Conservation (phyloP, 1,140 invertebrate genomes). For the Melanaphis sacchari region DNA sequence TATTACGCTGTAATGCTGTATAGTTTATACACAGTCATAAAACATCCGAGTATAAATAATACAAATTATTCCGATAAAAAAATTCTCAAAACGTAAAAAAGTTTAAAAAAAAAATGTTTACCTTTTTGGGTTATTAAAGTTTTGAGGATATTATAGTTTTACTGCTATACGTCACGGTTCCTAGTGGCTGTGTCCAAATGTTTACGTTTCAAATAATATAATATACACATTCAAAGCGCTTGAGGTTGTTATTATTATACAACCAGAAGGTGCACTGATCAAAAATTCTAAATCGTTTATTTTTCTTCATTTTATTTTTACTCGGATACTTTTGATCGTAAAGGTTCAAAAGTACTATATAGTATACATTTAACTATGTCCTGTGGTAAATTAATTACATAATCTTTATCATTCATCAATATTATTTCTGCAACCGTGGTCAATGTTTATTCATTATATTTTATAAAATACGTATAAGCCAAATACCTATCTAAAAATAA, state of each 20-base stretch:
- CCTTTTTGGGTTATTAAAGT: neutral
- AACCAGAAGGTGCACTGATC: neutral
- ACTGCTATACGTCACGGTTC: neutral
- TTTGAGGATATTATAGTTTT: conserved; percentile 15
- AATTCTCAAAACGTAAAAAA: neutral
- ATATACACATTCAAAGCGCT: neutral
- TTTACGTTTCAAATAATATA: conserved; percentile 18
- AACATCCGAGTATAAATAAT: conserved; percentile 4
- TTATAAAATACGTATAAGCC: neutral
- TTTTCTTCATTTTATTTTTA: neutral
- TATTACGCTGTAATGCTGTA: neutral
- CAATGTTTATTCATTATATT: neutral
- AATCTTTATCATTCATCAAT: neutral
- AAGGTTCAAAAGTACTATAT: neutral
- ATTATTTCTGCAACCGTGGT: neutral
- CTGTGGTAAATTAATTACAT: neutral
- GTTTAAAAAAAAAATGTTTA: neutral
- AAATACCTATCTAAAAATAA: neutral
- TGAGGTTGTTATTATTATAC: neutral
- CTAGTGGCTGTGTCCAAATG: neutral
- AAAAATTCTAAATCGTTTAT: neutral
- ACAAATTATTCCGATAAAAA: neutral
- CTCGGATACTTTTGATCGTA: neutral
- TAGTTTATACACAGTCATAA: neutral
- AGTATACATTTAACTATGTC: neutral